phyloP scores from a whole-genome alignment of 2,888 invertebrate genomes.

The Lepeophtheirus nordmannii region DNA sequence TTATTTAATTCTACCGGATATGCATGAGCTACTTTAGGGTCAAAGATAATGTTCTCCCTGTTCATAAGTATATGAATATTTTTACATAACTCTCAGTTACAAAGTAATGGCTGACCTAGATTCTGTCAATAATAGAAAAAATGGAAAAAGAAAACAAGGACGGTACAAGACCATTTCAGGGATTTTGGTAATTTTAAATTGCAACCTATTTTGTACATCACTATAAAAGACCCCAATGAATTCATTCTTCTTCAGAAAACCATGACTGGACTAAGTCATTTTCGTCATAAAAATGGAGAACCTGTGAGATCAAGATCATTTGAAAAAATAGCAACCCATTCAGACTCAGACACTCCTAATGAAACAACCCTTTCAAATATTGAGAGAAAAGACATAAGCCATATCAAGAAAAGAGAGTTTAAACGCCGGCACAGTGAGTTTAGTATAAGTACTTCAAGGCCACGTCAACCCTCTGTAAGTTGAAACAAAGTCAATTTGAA shows the following conservation, averaged over 20 bases:
- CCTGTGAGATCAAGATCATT: background rate
- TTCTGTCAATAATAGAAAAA: background rate
- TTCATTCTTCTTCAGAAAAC: background rate
- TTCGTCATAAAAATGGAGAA: constrained; percentile 6
- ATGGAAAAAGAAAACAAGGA: background rate
- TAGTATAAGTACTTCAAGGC: background rate
- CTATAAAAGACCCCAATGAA: background rate
- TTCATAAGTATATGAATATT: too few species aligned
- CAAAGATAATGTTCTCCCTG: too few species aligned
- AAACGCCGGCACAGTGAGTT: constrained; percentile 9
- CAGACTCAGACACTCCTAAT: background rate
- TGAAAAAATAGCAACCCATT: background rate
- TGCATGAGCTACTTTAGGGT: too few species aligned
- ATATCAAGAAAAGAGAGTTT: background rate
- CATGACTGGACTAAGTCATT: background rate
- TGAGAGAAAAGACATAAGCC: background rate
- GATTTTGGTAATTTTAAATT: background rate
- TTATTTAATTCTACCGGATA: too few species aligned
- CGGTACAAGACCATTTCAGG: background rate
- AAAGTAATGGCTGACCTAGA: too few species aligned
- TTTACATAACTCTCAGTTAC: too few species aligned
- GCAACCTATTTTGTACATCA: background rate
- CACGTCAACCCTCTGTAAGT: background rate
- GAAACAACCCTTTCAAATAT: too few species aligned
- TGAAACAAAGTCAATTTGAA: background rate